These are phyloP conservation scores for Cirrhinus mrigala DNA, from an alignment of 2,797 vertebrate species.

Conservation along the genomic window DNA sequence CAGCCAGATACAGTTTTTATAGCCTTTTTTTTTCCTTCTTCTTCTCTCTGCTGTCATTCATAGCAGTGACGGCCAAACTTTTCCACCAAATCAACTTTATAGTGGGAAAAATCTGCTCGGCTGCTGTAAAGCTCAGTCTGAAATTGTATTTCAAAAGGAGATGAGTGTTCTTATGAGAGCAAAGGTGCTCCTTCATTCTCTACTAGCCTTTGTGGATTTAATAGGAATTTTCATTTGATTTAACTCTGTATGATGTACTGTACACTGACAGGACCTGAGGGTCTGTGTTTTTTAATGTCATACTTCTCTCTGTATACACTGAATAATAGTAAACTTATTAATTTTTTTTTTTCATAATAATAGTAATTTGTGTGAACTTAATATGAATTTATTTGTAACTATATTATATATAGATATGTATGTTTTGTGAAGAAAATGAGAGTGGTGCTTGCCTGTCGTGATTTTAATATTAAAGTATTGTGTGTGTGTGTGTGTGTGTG, in stretches of 20 bases:
- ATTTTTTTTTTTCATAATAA: no score
- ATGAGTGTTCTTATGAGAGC: constrained; percentile 14
- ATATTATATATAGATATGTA: neutral
- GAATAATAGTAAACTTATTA: neutral
- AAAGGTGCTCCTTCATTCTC: constrained; percentile 5
- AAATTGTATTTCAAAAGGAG: constrained; percentile 39
- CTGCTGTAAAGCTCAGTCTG: constrained; percentile 14
- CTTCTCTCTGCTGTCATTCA: neutral
- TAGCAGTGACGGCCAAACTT: constrained; percentile 1
- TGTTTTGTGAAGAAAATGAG: neutral
- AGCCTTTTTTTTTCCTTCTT: constrained; percentile 40
- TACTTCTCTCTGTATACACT: neutral
- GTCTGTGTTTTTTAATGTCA: neutral
- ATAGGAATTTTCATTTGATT: constrained; percentile 37
- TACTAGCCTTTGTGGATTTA: constrained; percentile 18
- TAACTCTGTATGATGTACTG: constrained; percentile 2
- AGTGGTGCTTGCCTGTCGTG: neutral
- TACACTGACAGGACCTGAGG: neutral
- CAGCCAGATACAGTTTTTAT: constrained; percentile 2
- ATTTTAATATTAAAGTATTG: no score
- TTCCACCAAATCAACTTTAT: constrained; percentile 49
- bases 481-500: no score
- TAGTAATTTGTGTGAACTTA: no score
- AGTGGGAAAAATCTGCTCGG: constrained; percentile 33
- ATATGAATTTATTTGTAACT: no score